Percentiles rank a stretch among this genome's conserved stretches.
Evolutionary conservation across 2,113 vertebrate genomes (phyloP).

Genomic region (Coracopsis vasa): DNA sequence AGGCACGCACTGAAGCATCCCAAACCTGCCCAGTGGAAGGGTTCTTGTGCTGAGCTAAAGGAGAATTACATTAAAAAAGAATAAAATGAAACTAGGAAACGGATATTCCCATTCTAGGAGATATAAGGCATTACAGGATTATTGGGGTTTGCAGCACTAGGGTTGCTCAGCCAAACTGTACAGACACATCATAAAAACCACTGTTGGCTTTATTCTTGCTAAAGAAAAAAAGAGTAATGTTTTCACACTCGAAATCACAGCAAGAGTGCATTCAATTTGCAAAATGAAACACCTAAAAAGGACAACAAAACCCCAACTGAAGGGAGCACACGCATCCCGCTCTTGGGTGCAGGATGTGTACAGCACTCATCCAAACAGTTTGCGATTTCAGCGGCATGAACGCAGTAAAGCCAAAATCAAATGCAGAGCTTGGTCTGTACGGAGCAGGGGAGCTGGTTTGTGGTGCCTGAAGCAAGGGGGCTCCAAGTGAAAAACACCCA

Average conservation of each 20-base stretch:
- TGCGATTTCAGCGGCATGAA: neutral
- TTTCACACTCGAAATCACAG: conserved; percentile 4
- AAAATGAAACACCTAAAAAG: conserved; percentile 44
- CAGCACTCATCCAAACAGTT: neutral
- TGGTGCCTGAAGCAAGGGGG: neutral
- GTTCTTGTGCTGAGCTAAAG: neutral
- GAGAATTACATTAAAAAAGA: neutral
- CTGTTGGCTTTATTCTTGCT: neutral
- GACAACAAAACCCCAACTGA: neutral
- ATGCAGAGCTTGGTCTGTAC: neutral
- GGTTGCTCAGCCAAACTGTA: neutral
- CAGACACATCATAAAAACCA: neutral
- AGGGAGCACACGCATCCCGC: neutral
- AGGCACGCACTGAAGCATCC: neutral
- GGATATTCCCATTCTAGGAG: neutral
- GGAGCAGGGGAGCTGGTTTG: neutral
- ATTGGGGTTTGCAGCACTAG: neutral
- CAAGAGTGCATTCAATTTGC: neutral
- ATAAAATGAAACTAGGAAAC: neutral
- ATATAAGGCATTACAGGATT: neutral
- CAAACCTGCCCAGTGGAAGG: neutral
- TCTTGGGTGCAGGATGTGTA: neutral
- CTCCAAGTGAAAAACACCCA: neutral
- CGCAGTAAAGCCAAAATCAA: neutral
- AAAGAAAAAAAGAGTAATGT: neutral